A percentile compares a stretch with the other conserved stretches of the same genome.
Evolutionary conservation across 2,113 vertebrate species (phyloP).

Genomic region (Eudyptes chrysolophus): DNA sequence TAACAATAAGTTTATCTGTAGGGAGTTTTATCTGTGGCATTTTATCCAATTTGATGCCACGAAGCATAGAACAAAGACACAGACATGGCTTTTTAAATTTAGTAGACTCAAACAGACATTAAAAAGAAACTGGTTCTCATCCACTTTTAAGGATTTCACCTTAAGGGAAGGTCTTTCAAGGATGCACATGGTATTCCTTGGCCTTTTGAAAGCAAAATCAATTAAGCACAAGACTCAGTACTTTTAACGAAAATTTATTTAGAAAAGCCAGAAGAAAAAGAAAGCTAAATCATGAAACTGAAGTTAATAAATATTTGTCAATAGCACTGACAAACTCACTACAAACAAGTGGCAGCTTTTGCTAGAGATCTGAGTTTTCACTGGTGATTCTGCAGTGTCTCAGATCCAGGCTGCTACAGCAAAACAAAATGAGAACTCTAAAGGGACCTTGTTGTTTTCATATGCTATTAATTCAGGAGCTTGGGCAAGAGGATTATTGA

Average conservation of each 20-base stretch:
- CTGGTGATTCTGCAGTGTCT: neutral
- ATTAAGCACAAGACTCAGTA: neutral
- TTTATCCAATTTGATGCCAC: neutral
- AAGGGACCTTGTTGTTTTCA: neutral
- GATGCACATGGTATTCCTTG: neutral
- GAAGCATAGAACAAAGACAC: neutral
- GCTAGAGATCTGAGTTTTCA: neutral
- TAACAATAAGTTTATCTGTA: neutral
- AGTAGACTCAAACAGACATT: neutral
- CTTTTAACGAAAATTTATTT: neutral
- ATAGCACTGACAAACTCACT: neutral
- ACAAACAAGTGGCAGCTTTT: neutral
- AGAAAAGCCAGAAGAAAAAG: neutral
- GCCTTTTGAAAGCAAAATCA: neutral
- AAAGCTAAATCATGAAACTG: neutral
- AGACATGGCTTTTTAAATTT: neutral
- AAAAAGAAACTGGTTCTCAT: neutral
- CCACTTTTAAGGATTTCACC: neutral
- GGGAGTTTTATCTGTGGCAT: neutral
- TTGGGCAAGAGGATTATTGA: neutral
- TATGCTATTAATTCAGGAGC: neutral
- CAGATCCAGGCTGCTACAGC: neutral
- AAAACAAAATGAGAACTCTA: neutral
- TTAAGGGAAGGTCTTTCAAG: slow-evolving; percentile 19
- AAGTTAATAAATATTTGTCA: neutral